A percentile compares a stretch with the other conserved stretches of the same genome.
Conservation (phyloP, 2,113 vertebrate genomes). For the Maccullochella peelii region DNA sequence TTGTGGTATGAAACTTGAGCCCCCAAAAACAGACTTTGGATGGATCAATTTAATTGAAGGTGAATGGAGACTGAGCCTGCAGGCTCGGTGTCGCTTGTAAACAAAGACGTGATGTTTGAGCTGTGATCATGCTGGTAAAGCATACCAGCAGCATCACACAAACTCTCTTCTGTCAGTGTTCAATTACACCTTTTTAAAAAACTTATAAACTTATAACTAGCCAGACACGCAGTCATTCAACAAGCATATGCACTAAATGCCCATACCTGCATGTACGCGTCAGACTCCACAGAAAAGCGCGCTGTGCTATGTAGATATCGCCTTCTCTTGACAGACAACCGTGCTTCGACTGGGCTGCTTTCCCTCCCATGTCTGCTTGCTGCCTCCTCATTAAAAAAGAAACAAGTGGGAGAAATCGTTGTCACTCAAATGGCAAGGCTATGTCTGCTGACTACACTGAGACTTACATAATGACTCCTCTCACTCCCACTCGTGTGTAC, state of each 20-base stretch:
- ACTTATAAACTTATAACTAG: not conserved
- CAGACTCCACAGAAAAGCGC: slow-evolving; percentile 35
- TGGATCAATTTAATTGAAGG: slow-evolving; percentile 26
- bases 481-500: slow-evolving; percentile 16
- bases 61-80: slow-evolving; percentile 1
- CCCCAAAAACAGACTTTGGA: not conserved
- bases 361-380: slow-evolving; percentile 37
- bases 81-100: slow-evolving; percentile 43
- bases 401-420: slow-evolving; percentile 67
- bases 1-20: slow-evolving; percentile 3
- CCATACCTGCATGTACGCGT: not conserved
- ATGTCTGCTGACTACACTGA: slow-evolving; percentile 37
- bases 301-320: slow-evolving; percentile 27
- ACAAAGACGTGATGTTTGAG: slow-evolving; percentile 42
- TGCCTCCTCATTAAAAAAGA: slow-evolving; percentile 71
- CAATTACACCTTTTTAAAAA: too few species aligned
- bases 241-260: not conserved
- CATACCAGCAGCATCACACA: not conserved
- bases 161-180: not conserved
- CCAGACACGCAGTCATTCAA: not conserved
- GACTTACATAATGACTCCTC: slow-evolving; percentile 18
- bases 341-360: slow-evolving; percentile 39
- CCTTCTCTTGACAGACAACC: slow-evolving; percentile 52
- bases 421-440: slow-evolving; percentile 64
- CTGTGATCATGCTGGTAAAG: slow-evolving; percentile 19